phyloP scores from a whole-genome alignment of 2,888 invertebrate genomes.

The Heteropelma amictum region DNA sequence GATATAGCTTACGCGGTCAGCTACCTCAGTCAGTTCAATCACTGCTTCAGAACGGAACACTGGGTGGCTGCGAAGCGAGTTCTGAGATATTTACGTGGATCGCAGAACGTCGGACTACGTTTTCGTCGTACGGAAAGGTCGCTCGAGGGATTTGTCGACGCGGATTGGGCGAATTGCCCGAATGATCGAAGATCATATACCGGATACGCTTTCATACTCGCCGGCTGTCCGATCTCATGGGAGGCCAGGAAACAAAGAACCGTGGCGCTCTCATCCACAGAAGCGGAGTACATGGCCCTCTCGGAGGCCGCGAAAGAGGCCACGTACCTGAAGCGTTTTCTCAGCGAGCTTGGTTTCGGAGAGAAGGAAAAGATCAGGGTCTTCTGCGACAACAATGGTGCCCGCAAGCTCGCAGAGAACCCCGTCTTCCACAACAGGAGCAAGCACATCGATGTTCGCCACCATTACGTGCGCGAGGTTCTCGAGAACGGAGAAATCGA shows the following conservation, averaged over 20 bases:
- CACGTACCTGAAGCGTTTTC: constrained; percentile 1
- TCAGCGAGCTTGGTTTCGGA: neutral
- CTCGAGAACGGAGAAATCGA: neutral
- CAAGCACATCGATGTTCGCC: constrained; percentile 48
- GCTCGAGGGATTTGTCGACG: constrained; percentile 63
- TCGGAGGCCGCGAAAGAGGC: constrained; percentile 32
- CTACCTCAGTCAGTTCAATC: constrained; percentile 50
- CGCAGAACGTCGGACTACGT: constrained; percentile 57
- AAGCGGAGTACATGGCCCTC: constrained; percentile 41
- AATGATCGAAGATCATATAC: constrained; percentile 52
- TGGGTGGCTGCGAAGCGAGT: constrained; percentile 67
- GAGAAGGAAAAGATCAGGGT: neutral
- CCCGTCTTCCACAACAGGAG: constrained; percentile 37
- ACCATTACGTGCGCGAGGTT: constrained; percentile 38
- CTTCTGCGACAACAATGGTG: constrained; percentile 39
- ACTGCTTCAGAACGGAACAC: constrained; percentile 12
- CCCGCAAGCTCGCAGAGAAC: constrained; percentile 26
- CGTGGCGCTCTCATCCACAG: constrained; percentile 45
- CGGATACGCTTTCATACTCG: constrained; percentile 35
- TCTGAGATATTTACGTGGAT: constrained; percentile 64
- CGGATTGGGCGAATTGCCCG: constrained; percentile 62
- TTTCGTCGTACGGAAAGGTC: constrained; percentile 47
- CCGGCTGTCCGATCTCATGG: constrained; percentile 34
- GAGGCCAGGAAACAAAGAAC: constrained; percentile 35
- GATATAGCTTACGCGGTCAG: constrained; percentile 55